Evolutionary conservation across 2,113 vertebrate species (phyloP), one percentile per base, ranked within the genome.

Genomic region (Pteropus alecto): DNA sequence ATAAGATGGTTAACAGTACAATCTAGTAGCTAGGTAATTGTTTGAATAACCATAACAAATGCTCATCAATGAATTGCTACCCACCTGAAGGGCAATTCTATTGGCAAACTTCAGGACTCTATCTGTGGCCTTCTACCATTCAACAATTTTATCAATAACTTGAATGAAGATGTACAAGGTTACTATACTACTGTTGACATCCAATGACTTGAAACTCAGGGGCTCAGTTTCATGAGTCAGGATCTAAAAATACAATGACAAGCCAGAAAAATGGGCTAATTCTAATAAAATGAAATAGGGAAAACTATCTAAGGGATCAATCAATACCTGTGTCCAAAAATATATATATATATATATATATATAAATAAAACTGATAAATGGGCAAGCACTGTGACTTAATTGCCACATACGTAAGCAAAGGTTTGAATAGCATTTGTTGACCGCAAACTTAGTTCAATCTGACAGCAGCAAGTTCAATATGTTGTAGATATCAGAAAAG

Each of bases 211-310:
- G 48, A 95, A 83, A 38, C n/a, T 15, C 78, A 24, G 30, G 30
- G 8, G 30, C 56, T 88, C 9, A 38, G 38, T 38, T 38, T 38
- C 38, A 38, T 38, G 38, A 38, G 38, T 38, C 74, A 71, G 68
- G 12, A 84, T 87, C 51, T 79, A 74, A 68, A 95, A 95, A 87
- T 48, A 86, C n/a, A 81, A 12, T 18, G 7, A 71, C 51, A 82
- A 87, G 43, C 33, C 56, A 56, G 6, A 61, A 86, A 94, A 93
- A 63, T 70, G 43, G 35, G 43, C 38, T 89, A 58, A 90, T 18
- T 85, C 74, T 94, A 68, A 81, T 82, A 90, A 79, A 86, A 93
- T 48, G 54, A 81, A 92, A 94, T 9, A 70, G 14, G 22, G 11
- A 38, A 90, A 77, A 61, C 58, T 33, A 67, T 26, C 74, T 94